These are phyloP conservation scores for mouse (Mus musculus) DNA, from an alignment of 2,113 vertebrate genomes.

Conservation along the genomic window DNA sequence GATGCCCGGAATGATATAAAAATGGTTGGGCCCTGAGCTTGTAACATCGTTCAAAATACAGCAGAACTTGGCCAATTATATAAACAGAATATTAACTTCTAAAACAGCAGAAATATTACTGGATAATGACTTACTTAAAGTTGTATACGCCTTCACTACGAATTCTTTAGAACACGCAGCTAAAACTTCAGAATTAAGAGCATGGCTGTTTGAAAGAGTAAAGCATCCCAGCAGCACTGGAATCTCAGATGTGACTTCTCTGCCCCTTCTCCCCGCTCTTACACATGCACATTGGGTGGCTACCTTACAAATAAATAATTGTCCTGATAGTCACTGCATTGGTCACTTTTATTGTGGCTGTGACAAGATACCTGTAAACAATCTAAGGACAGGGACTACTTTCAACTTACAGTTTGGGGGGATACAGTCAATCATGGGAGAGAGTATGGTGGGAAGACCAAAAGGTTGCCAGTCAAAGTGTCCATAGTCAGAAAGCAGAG, in stretches of 20 bases:
- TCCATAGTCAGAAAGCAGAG: background rate
- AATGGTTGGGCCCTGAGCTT: background rate
- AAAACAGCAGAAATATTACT: background rate
- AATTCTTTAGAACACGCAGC: background rate
- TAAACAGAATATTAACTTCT: background rate
- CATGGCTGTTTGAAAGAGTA: background rate
- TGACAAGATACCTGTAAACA: background rate
- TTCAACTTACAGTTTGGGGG: no score
- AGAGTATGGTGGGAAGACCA: background rate
- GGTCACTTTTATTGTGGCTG: background rate
- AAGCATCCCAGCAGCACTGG: background rate
- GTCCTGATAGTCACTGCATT: background rate
- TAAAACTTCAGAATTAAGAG: constrained; percentile 27
- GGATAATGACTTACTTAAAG: background rate
- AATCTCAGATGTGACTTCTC: background rate
- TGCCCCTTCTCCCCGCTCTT: background rate
- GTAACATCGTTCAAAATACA: background rate
- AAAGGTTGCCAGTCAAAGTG: background rate
- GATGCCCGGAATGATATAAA: background rate
- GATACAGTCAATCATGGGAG: no score
- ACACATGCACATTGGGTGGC: background rate
- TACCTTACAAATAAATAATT: background rate
- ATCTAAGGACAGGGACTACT: no score
- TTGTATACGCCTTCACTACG: background rate
- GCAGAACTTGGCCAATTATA: background rate